Percentiles rank a stretch among this genome's conserved stretches.
These are phyloP conservation scores for Drosophila engyochracea DNA, from an alignment of 2,888 invertebrate species.

Conservation along the genomic window DNA sequence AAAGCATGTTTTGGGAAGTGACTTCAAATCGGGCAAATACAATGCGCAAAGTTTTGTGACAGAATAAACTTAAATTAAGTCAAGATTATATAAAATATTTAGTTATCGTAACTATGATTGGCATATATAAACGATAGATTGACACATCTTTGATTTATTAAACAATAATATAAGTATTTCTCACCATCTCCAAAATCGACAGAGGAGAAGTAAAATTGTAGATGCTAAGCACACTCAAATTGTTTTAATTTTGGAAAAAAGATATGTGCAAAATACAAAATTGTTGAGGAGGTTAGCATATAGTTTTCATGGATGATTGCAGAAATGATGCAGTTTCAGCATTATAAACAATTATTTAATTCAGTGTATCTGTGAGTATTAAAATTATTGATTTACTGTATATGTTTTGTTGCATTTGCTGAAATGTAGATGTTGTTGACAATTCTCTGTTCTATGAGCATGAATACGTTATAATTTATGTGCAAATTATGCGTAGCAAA, in stretches of 20 bases:
- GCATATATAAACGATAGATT: not conserved
- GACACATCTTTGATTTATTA: not conserved
- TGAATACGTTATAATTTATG: slow-evolving; percentile 37
- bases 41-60: not conserved
- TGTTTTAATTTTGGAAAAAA: not conserved
- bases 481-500: slow-evolving; percentile 34
- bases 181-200: not conserved
- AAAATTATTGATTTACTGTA: not conserved
- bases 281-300: not conserved
- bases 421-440: slow-evolving; percentile 8
- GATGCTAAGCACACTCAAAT: not conserved
- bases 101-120: not conserved
- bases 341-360: not conserved
- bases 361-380: not conserved
- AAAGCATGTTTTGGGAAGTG: not conserved
- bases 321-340: not conserved
- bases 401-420: slow-evolving; percentile 14
- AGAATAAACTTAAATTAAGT: no score
- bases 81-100: not conserved
- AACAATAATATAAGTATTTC: not conserved
- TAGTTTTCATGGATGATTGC: not conserved
- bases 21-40: not conserved
- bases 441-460: slow-evolving; percentile 17
- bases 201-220: not conserved
- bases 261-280: not conserved